Evolutionary conservation across 2,113 vertebrate genomes (phyloP).

Genomic region (Lycaon pictus): DNA sequence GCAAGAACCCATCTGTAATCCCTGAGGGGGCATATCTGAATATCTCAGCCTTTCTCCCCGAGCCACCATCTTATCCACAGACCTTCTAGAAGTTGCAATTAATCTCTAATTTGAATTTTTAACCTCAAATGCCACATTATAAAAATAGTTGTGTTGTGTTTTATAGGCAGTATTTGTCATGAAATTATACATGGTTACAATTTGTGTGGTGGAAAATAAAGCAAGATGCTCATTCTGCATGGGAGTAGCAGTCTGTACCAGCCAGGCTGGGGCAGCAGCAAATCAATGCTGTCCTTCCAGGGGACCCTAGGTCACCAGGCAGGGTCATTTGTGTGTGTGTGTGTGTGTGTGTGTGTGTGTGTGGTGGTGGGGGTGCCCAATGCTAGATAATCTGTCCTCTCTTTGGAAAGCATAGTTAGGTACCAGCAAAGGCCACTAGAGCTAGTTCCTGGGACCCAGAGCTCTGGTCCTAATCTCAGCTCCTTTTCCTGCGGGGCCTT

Average conservation of each 20-base stretch:
- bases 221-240: neutral
- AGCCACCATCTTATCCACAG: neutral
- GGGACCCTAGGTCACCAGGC: neutral
- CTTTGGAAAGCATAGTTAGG: neutral
- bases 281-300: rapidly evolving
- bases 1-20: neutral
- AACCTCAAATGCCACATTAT: constrained; percentile 69
- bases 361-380: neutral
- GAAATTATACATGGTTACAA: constrained; percentile 43
- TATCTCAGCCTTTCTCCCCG: neutral
- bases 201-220: neutral
- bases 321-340: neutral
- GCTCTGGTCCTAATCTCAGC: neutral
- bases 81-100: constrained; percentile 35
- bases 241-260: rapidly evolving
- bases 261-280: neutral
- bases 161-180: neutral
- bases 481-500: neutral
- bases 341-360: too few species aligned
- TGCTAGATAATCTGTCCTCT: neutral
- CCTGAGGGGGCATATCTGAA: neutral
- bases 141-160: constrained; percentile 62
- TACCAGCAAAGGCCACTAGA: neutral
- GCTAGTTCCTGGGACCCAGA: neutral
- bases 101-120: constrained; percentile 69